Base-by-base conservation (phyloP, 2,888 invertebrate species). In the Liposcelis brunnea region DNA sequence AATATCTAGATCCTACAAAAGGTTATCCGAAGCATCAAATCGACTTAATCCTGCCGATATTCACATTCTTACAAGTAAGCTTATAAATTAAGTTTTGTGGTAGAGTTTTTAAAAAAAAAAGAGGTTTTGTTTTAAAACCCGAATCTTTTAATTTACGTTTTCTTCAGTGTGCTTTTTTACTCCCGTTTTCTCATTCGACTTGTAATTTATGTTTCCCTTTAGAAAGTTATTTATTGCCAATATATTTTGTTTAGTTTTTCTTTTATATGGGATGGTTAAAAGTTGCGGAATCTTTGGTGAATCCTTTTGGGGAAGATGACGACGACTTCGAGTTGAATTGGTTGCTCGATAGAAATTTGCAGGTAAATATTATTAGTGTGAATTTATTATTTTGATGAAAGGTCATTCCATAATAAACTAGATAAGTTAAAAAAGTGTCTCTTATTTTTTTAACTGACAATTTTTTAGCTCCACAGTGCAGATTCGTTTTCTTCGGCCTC, bases 251-350 rank as follows among this genome's bases (percentile, higher is more conserved):
- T 2, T 14, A 71, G 59, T 67, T 67, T 52, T 63, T 67, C 55
- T 67, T 67, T 54, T 67, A 66, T 54, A 64, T 66, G 64, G 66
- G 67, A 15, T 67, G 67, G 67, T 53, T 67, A 32, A 64, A 66
- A 55, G 66, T 67, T 38, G 68, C 68, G 2, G 68, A 68, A 51
- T 61, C 63, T 33, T 54, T 68, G 37, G 63, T 67, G n/a, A 68
- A 68, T 53, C 60, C 61, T 2, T 61, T 61, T 49, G 61, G 60
- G 6, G 59, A 59, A 45, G 58, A 60, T 47, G 60, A 60, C 44
- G 60, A 60, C 44, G 60, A 60, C 43, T 61, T 61, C 51, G 61
- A 61, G 45, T 54, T 65, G 31, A 66, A 66, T 51, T 66, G 64
- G 63, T 57, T 68, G 43, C 62, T 68, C 8, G 67, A 68, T 49